These are phyloP conservation scores for Peromyscus nudipes DNA, from an alignment of 2,797 vertebrate species.

Conservation along the genomic window DNA sequence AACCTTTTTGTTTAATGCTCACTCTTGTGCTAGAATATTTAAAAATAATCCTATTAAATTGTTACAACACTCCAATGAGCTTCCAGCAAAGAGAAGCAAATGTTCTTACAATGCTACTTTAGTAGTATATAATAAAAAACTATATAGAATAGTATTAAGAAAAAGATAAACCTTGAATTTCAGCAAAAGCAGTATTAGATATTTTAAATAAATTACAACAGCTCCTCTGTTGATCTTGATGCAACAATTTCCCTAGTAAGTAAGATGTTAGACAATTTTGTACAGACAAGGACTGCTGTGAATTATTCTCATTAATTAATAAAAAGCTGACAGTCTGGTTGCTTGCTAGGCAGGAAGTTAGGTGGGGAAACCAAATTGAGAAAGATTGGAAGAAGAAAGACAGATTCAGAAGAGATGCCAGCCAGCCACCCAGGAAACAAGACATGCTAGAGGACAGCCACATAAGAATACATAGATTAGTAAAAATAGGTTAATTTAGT, in stretches of 20 bases:
- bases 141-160: conserved; percentile 28
- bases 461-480: too few species aligned
- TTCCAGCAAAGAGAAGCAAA: conserved; percentile 13
- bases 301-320: too few species aligned
- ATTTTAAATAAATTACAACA: neutral
- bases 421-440: too few species aligned
- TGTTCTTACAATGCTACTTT: neutral
- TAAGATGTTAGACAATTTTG: neutral
- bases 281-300: neutral
- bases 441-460: too few species aligned
- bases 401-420: too few species aligned
- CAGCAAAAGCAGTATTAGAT: neutral
- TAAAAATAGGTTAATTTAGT: too few species aligned
- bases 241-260: neutral
- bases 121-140: neutral
- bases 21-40: neutral
- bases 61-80: neutral
- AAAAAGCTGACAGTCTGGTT: too few species aligned
- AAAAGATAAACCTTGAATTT: neutral
- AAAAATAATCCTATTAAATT: neutral
- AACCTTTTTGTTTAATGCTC: neutral
- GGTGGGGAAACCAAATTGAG: too few species aligned
- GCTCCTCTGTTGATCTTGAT: conserved; percentile 18
- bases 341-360: too few species aligned
- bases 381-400: too few species aligned